Base-by-base conservation (phyloP, 2,888 invertebrate genomes). In the Idaea straminata region DNA sequence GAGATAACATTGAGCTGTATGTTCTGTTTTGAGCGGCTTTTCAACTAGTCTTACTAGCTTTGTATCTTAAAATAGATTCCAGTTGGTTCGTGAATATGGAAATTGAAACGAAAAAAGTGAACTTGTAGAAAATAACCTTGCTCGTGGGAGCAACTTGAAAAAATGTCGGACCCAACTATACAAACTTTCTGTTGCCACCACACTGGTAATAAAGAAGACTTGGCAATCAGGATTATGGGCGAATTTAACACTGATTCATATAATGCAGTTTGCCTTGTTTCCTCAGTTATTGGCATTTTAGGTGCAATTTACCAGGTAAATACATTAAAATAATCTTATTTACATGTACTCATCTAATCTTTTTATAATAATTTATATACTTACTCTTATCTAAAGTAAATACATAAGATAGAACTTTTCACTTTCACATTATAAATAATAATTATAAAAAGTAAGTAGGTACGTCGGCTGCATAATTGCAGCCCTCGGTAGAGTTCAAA, bases 101-200 rank as follows among this genome's bases (percentile, higher is more conserved):
- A 25, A 25, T 25, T 13, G 2, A 47, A 47, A 47, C 10, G 13
- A 47, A 7, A 47, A 47, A 25, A 25, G 47, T 47, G 47, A 47
- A 47, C 10, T 47, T 3, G 47, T 13, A 47, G 13, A 47, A 47
- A 13, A 47, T 47, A 47, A 47, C 47, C 47, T 47, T 47, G 47
- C 10, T 6, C 10, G 38, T 38, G 6, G 47, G 47, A 47, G 35
- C 13, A 61, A 62, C 15, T 58, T 35, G 65, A 59, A 63, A 72
- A 70, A 57, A 82, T 82, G 97, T 96, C 96, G 57, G 97, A 97
- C 87, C 97, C 97, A 64, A 96, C 96, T 59, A 96, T 97, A 77
- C 97, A 97, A 92, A 96, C 96, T 15, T 96, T 96, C 83, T 96
- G 96, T 84, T 97, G 97, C 81, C 95, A 96, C 80, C 95, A 95